Conservation (phyloP, 2,888 invertebrate genomes). For the Agrotis puta region DNA sequence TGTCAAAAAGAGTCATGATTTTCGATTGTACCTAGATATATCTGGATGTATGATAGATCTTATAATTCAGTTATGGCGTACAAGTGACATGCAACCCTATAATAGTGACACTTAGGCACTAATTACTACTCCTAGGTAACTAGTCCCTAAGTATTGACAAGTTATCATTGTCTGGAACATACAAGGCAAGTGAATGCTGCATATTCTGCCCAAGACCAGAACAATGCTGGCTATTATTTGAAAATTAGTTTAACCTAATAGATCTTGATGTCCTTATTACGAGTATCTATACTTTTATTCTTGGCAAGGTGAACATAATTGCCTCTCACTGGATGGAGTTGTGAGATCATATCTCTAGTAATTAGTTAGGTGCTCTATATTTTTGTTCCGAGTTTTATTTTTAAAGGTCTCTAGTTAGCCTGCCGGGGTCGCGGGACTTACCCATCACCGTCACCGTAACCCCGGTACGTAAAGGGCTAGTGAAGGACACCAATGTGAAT, state of each 20-base stretch:
- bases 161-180: constrained; percentile 45
- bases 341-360: constrained; percentile 8
- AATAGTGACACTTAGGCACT: no score
- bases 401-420: not conserved
- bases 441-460: no score
- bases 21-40: no score
- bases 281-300: constrained; percentile 10
- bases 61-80: no score
- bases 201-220: constrained; percentile 43
- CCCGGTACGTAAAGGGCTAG: no score
- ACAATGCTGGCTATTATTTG: constrained; percentile 63
- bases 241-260: constrained; percentile 43
- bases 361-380: not conserved
- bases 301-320: constrained; percentile 34
- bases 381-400: not conserved
- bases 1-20: no score
- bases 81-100: no score
- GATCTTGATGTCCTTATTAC: constrained; percentile 15
- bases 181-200: constrained; percentile 47
- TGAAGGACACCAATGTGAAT: no score
- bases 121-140: not conserved
- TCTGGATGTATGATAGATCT: no score
- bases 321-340: constrained; percentile 11
- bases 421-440: no score
- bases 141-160: not conserved